Base-by-base conservation (phyloP, 2,888 invertebrate species). In the Prosapia bicincta region DNA sequence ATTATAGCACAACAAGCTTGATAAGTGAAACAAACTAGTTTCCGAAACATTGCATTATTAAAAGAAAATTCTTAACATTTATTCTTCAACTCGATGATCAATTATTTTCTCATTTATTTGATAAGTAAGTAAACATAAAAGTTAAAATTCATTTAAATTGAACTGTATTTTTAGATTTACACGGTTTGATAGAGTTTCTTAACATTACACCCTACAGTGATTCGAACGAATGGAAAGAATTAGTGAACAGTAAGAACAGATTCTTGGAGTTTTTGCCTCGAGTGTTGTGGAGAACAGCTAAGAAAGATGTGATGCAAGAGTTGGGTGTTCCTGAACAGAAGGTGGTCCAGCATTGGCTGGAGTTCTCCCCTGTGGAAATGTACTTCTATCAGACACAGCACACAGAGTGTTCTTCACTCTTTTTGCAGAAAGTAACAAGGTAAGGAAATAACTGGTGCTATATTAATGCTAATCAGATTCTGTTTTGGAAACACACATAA, bases 281-380 rank as follows among this genome's bases (percentile, higher is more conserved):
- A 74, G 84, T 90, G 70, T 83, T 92, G 85, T 93, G 93, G 93
- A 86, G 94, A 70, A 91, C 90, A 13, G 86, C 89, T 43, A 93
- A 93, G 84, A 84, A 85, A 5, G 89, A 90, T 82, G 91, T 94
- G 1, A 81, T 89, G 54, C 85, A 90, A 78, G 91, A 93, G 85
- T 87, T 93, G 69, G 86, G 88, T 69, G 88, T 93, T 78, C 93
- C 93, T 0, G 84, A 85, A n/a, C 91, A 91, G 83, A 86, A 86
- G 0, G 86, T 89, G 74, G 80, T 86, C 66, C 83, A 89, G 6
- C 89, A 91, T 83, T 87, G 87, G 84, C 82, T 92, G 66, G 86
- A 88, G 65, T 90, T 94, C 82, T 89, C 91, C n/a, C 90, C 92
- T 3, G 88, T 93, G 0, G 93, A 94, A 83, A 89, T 89, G 77